Percentiles rank a stretch among this genome's conserved stretches.
phyloP scores from a whole-genome alignment of 2,113 vertebrate genomes.

The Ondatra zibethicus region DNA sequence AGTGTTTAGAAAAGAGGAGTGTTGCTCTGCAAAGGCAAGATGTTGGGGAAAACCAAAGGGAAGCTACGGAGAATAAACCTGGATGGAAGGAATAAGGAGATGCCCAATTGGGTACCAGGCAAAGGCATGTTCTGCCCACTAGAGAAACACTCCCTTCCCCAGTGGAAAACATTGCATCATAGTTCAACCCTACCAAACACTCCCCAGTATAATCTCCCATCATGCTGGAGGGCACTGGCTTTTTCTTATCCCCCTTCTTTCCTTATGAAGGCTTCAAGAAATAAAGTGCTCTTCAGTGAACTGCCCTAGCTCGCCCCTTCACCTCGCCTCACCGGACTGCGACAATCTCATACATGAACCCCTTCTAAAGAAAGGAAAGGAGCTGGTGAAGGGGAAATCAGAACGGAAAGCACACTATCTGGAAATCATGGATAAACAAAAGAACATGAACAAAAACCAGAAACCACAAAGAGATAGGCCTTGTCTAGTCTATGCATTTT shows the following conservation, averaged over 20 bases:
- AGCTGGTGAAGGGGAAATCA: neutral
- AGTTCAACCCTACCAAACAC: neutral
- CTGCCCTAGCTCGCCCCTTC: constrained; percentile 51
- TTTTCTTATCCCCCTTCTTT: neutral
- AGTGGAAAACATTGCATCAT: neutral
- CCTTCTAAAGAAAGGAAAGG: constrained; percentile 49
- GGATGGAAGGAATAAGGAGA: neutral
- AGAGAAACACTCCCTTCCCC: constrained; percentile 29
- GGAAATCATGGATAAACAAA: constrained; percentile 57
- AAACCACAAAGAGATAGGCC: constrained; percentile 21
- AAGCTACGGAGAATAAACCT: constrained; percentile 1
- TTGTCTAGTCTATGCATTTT: neutral
- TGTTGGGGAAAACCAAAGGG: neutral
- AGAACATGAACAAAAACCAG: constrained; percentile 23
- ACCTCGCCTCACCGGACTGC: constrained; percentile 36
- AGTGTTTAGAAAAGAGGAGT: constrained; percentile 17
- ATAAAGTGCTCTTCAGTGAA: constrained; percentile 80
- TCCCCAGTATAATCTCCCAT: neutral
- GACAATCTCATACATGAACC: neutral
- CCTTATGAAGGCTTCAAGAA: constrained; percentile 72
- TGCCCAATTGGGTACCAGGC: neutral
- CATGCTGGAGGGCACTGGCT: neutral
- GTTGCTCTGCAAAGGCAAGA: neutral
- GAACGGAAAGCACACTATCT: neutral
- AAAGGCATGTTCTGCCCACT: neutral